Evolutionary conservation across 2,888 invertebrate species (phyloP), one percentile per base, ranked within the genome.

Genomic region (Ernsta delagoae): DNA sequence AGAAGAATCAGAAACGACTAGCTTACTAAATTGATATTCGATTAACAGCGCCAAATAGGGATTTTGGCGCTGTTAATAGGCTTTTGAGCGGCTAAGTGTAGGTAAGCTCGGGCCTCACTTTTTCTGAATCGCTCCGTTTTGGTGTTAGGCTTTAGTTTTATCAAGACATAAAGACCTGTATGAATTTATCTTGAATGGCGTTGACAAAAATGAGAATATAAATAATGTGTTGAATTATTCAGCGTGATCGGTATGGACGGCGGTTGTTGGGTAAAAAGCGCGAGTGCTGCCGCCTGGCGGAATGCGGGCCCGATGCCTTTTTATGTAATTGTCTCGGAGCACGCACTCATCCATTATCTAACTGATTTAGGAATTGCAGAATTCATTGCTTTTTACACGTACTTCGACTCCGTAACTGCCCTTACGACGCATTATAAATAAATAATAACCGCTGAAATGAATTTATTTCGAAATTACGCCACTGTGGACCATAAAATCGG

Each of bases 201-300:
- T 91, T 91, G 92, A 89, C 89, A 92, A 93, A 92, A 93, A 92
- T 91, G 91, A 90, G 91, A 92, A 90, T 90, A 91, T 93, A 90
- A 90, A 90, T 89, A 88, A 87, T 90, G 86, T 82, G 81, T 85
- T 93, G 92, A 93, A 93, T 93, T 84, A 93, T 93, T 89, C 93
- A 93, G 93, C 92, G 92, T 92, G 90, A 92, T 92, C 89, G 90
- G 91, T 90, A 91, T 91, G 92, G 89, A 86, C 73, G 86, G 81
- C 79, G 80, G 82, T 80, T 81, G 83, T 80, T 79, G 74, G 62
- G 83, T 82, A 89, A 90, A 90, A 90, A 90, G 83, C 74, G 70
- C 78, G 80, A 81, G 83, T 84, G 72, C 79, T 74, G 75, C 79
- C 84, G 86, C 84, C 82, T 83, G 83, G 77, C 78, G 89, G 91